Evolutionary conservation across 1,140 invertebrate genomes (phyloP).

Genomic region (Papilio dardanus): DNA sequence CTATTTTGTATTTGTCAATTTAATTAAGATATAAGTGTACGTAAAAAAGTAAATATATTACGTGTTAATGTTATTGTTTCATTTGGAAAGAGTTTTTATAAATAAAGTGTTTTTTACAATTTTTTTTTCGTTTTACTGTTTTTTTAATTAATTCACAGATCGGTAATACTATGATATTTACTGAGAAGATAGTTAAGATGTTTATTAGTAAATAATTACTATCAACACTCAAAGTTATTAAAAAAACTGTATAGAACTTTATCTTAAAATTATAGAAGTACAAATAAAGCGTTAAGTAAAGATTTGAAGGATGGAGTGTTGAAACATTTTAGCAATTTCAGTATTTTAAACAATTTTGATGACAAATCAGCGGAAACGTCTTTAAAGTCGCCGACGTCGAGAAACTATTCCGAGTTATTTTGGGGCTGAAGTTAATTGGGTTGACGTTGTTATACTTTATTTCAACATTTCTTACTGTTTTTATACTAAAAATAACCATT

Average conservation of each 20-base stretch:
- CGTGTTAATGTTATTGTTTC: neutral
- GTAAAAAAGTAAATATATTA: neutral
- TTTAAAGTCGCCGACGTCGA: slow-evolving; percentile 1
- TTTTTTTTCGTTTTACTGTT: neutral
- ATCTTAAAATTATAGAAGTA: no score
- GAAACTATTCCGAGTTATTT: slow-evolving; percentile 12
- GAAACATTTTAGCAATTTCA: neutral
- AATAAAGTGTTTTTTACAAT: neutral
- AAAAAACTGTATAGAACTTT: no score
- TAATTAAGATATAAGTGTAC: neutral
- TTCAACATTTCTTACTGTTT: neutral
- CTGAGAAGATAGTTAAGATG: neutral
- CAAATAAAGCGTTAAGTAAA: no score
- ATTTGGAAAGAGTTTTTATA: neutral
- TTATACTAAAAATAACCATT: neutral
- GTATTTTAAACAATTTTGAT: slow-evolving; percentile 16
- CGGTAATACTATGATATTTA: no score
- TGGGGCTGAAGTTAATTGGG: slow-evolving; percentile 8
- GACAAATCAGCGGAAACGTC: slow-evolving; percentile 3
- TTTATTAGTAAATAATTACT: no score
- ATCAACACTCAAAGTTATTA: no score
- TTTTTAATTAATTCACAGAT: neutral
- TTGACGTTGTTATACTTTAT: neutral
- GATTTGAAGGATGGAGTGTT: neutral
- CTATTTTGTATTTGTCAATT: neutral